A percentile compares a stretch with the other conserved stretches of the same genome.
Evolutionary conservation across 2,113 vertebrate species (phyloP).

Genomic region (Brachypodius melanocephalos): DNA sequence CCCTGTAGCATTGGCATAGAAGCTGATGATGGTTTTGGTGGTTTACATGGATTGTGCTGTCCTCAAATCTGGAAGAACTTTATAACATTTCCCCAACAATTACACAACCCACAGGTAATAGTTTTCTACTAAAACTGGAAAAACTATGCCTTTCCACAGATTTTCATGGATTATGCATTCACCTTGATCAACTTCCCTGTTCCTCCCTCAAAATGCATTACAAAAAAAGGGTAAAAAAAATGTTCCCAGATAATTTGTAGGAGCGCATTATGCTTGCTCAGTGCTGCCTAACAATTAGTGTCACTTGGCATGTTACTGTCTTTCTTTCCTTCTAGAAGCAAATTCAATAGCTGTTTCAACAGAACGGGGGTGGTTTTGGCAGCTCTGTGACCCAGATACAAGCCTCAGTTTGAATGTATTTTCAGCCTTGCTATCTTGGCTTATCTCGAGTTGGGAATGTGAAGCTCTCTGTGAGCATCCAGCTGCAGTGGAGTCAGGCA

Average conservation of each 20-base stretch:
- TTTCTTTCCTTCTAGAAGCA: constrained; percentile 49
- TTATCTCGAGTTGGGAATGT: constrained; percentile 30
- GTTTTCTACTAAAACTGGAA: neutral
- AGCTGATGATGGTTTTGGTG: neutral
- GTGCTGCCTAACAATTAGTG: constrained; percentile 66
- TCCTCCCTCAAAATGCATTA: neutral
- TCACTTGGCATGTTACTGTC: constrained; percentile 57
- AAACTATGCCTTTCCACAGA: neutral
- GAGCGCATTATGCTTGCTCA: constrained; percentile 28
- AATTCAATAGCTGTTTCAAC: constrained; percentile 63
- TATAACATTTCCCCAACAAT: neutral
- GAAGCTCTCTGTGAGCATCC: constrained; percentile 51
- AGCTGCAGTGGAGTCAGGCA: constrained; percentile 44
- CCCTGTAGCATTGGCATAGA: neutral
- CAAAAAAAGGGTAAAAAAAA: neutral
- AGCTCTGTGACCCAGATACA: constrained; percentile 62
- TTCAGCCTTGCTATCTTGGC: constrained; percentile 51
- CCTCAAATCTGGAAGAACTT: neutral
- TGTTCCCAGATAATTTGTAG: constrained; percentile 38
- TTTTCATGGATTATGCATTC: neutral
- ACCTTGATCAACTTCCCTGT: constrained; percentile 3
- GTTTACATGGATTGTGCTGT: neutral
- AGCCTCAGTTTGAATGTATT: constrained; percentile 41
- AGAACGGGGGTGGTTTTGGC: constrained; percentile 54
- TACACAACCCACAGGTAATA: neutral